These are phyloP conservation scores for Aegithalos caudatus DNA, from an alignment of 2,113 vertebrate species.

Conservation along the genomic window DNA sequence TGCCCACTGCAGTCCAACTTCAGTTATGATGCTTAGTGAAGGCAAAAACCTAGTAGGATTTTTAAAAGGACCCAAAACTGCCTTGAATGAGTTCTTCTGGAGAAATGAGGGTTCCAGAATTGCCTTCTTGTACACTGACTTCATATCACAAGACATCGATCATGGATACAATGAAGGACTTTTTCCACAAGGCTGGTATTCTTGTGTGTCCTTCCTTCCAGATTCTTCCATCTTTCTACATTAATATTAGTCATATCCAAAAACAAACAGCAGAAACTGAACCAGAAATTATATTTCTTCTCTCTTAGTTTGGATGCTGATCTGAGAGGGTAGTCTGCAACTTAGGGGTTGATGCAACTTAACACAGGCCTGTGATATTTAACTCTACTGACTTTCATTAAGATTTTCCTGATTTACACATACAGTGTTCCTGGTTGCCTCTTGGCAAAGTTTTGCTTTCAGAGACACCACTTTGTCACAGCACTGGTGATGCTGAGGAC, in stretches of 20 bases:
- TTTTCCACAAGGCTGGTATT: not conserved
- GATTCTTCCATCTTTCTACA: not conserved
- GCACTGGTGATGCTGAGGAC: not conserved
- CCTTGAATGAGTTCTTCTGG: not conserved
- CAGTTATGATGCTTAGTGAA: not conserved
- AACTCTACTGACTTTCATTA: not conserved
- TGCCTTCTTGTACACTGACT: not conserved
- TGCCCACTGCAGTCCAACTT: not conserved
- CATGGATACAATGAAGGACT: not conserved
- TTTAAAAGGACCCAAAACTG: not conserved
- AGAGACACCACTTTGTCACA: not conserved
- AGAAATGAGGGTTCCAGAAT: not conserved
- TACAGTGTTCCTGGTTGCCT: not conserved
- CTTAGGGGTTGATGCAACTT: accelerated
- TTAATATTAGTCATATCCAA: not conserved
- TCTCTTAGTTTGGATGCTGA: not conserved
- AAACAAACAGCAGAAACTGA: not conserved
- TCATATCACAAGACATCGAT: not conserved
- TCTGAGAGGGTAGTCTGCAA: accelerated
- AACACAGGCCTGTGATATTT: not conserved
- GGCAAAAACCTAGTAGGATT: not conserved
- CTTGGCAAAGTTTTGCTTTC: not conserved
- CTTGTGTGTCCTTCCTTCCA: not conserved
- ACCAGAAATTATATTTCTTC: not conserved
- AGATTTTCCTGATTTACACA: not conserved